Evolutionary conservation across 2,113 vertebrate genomes (phyloP).

Genomic region (Hypocryptadius cinnamomeus): DNA sequence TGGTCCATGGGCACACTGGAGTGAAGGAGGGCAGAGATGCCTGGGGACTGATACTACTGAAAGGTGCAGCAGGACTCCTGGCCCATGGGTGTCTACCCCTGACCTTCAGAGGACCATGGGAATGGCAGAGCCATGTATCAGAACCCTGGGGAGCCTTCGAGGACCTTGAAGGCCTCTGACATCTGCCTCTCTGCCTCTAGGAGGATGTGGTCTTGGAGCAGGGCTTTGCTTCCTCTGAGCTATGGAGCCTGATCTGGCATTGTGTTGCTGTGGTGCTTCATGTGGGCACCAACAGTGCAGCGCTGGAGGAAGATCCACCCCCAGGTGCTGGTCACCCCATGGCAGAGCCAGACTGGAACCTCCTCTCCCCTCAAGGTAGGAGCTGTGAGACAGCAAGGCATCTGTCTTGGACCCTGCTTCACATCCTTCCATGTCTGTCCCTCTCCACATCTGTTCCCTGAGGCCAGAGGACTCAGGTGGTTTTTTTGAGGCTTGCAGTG

Average conservation of each 20-base stretch:
- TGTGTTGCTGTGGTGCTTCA: conserved; percentile 55
- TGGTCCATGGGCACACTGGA: not conserved
- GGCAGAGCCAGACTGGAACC: conserved; percentile 69
- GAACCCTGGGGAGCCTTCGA: not conserved
- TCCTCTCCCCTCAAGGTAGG: conserved; percentile 75
- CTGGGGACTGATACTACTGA: not conserved
- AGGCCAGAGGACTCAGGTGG: not conserved
- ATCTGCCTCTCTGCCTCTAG: not conserved
- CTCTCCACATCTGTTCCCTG: not conserved
- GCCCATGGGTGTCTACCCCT: not conserved
- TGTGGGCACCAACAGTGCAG: not conserved
- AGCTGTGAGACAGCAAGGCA: not conserved
- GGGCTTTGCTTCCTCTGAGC: conserved; percentile 58
- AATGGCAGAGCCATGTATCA: not conserved
- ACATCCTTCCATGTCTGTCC: not conserved
- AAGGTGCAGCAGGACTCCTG: not conserved
- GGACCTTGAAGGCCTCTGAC: not conserved
- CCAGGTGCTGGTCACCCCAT: not conserved
- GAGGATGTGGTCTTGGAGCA: not conserved
- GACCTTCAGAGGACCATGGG: not conserved
- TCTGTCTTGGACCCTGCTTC: not conserved
- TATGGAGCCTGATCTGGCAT: conserved; percentile 67
- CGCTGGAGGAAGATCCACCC: conserved; percentile 17
- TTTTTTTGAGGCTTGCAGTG: not conserved
- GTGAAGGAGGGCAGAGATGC: not conserved